Conservation (phyloP, 2,888 invertebrate genomes). For the Harpalus rubripes region DNA sequence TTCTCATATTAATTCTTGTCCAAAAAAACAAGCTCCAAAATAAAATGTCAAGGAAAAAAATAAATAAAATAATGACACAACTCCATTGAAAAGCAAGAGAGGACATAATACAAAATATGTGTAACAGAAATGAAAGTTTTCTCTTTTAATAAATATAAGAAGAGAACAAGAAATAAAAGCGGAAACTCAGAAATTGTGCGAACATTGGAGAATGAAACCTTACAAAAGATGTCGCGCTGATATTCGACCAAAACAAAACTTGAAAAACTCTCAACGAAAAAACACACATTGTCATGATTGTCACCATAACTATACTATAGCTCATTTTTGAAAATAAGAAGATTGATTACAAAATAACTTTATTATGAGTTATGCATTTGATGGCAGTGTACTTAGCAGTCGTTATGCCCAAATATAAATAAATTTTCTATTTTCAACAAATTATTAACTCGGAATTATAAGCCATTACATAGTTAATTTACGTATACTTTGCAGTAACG, state of each 20-base stretch:
- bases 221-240: conserved; percentile 36
- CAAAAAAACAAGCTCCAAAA: no score
- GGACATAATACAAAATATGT: conserved; percentile 38
- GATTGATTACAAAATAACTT: no score
- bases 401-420: no score
- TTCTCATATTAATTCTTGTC: no score
- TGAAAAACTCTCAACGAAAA: background rate
- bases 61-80: conserved; percentile 8
- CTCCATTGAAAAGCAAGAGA: background rate
- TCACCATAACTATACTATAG: no score
- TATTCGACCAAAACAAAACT: conserved; percentile 11
- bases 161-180: conserved; percentile 29
- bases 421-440: no score
- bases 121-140: conserved; percentile 45
- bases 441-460: no score
- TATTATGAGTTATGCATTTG: no score
- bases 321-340: no score
- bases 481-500: no score
- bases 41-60: background rate
- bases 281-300: background rate
- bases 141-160: conserved; percentile 21
- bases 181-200: conserved; percentile 49
- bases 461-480: no score
- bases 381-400: no score
- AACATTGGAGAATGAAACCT: conserved; percentile 46